Percentiles rank a stretch among this genome's conserved stretches.
Evolutionary conservation across 2,888 invertebrate species (phyloP).

Genomic region (Tetranychus piercei): DNA sequence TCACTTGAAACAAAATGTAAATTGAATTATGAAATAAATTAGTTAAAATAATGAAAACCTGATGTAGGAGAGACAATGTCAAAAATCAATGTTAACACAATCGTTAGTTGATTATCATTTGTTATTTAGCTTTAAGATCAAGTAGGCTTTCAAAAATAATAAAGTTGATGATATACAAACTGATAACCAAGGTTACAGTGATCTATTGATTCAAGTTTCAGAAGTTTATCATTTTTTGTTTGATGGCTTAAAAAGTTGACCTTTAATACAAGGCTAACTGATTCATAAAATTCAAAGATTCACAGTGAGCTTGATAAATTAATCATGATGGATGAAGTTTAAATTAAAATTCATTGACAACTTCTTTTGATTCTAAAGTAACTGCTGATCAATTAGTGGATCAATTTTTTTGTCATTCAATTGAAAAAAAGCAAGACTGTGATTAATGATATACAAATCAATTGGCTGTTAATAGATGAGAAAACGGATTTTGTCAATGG

Average conservation of each 20-base stretch:
- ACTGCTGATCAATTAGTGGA: no score
- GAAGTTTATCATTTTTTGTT: not conserved
- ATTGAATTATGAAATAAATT: not conserved
- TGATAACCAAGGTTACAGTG: not conserved
- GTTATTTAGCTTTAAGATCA: not conserved
- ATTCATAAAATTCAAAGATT: not conserved
- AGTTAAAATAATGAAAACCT: not conserved
- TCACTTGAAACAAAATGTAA: not conserved
- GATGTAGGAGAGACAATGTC: not conserved
- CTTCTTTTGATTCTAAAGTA: no score
- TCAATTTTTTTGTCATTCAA: no score
- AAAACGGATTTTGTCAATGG: no score
- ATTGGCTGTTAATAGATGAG: no score
- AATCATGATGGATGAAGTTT: not conserved
- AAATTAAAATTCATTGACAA: no score
- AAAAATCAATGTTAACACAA: not conserved
- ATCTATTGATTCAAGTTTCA: not conserved
- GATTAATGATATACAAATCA: no score
- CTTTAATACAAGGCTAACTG: not conserved
- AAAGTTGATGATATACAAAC: not conserved
- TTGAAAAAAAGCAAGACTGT: no score
- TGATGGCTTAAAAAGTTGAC: not conserved
- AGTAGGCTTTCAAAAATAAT: not conserved
- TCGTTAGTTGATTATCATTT: not conserved
- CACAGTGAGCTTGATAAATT: not conserved